Base-by-base conservation (phyloP, 2,797 vertebrate species). In the Lacerta agilis region DNA sequence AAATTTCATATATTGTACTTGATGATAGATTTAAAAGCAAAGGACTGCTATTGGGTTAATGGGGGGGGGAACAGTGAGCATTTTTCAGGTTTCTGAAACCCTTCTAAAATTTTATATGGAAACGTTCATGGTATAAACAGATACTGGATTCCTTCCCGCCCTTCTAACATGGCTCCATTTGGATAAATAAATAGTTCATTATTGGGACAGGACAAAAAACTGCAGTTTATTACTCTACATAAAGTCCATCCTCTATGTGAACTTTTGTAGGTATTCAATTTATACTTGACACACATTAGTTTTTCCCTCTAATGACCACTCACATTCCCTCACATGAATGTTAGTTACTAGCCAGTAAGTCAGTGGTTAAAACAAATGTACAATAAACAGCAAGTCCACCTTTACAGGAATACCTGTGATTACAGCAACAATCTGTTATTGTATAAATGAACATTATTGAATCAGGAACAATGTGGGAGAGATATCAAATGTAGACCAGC, bases 1-100 rank as follows among this genome's bases (percentile, higher is more conserved):
- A 94, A 94, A 93, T 95, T 96, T 96, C 94, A 96, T 95, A 91
- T 93, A 83, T 93, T 96, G 91, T 87, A 95, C 94, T 94, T 73
- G 93, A 95, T 95, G 94, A 95, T 94, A 88, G 95, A 96, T 97
- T 97, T 97, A 96, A 96, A 95, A 94, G 92, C 89, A 95, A 96
- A 96, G 94, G 90, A 94, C 88, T 95, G 85, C 92, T 95, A 89
- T 88, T 93, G 85, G 73, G 76, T 94, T 94, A 94, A 95, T 90
- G 86, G 92, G 93, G 2, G 13, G 41, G 95, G 87, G 78, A 86
- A 87, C 85, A 94, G 92, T 79, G 77, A 90, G n/a, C 92, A 95
- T 94, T 92, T 93, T 91, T 94, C 67, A 89, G 94, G 91, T 95
- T 95, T 94, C 95, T 95, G 89, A 86, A 93, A 88, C 85, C 89